These are phyloP conservation scores for Scytalopus superciliaris DNA, from an alignment of 2,113 vertebrate genomes.

Conservation along the genomic window DNA sequence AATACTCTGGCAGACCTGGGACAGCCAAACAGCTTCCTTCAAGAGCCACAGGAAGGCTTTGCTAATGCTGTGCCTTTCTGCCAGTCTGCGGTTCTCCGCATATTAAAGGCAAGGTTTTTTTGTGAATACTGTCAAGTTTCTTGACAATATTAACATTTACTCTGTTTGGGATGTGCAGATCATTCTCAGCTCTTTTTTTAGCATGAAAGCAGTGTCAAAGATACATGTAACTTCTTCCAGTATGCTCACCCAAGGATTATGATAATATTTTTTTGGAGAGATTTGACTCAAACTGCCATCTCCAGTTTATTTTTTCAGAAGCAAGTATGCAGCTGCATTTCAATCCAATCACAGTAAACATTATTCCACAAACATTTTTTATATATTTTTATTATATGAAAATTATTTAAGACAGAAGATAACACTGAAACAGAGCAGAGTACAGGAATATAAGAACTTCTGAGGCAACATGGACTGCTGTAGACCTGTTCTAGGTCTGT, in stretches of 20 bases:
- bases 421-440: not conserved
- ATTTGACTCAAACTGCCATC: slow-evolving; percentile 15
- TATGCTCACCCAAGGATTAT: not conserved
- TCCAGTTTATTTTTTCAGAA: slow-evolving; percentile 4
- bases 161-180: not conserved
- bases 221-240: not conserved
- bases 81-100: not conserved
- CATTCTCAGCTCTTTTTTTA: not conserved
- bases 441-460: not conserved
- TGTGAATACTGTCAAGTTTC: not conserved
- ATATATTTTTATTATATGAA: too few relatives aligned
- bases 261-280: not conserved
- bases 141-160: not conserved
- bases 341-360: slow-evolving; percentile 16
- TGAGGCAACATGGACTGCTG: fast-evolving
- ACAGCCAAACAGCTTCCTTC: not conserved
- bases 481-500: not conserved
- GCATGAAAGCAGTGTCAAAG: not conserved
- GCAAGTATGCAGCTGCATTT: slow-evolving; percentile 9
- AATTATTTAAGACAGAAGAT: slow-evolving; percentile 6
- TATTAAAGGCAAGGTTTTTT: not conserved
- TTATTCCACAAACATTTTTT: not conserved
- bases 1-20: not conserved
- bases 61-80: not conserved
- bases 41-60: not conserved